Evolutionary conservation across 2,113 vertebrate genomes (phyloP), one percentile per base, ranked within the genome.

Genomic region (Trachemys scripta): DNA sequence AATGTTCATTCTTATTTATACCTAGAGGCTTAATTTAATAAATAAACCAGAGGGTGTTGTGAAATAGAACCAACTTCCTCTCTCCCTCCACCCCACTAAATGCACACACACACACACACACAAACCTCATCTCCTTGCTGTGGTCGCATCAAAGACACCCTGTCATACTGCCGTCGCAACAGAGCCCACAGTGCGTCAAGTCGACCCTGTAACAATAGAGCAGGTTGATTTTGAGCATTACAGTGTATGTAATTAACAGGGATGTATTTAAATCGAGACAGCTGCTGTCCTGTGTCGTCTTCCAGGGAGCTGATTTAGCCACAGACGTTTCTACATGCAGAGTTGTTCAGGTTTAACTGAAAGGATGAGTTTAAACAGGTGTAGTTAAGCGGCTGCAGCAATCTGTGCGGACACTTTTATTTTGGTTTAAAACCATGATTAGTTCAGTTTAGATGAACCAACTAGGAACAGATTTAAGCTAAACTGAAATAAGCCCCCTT

Each of bases 121-220:
- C 98, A 90, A 98, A 99, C 99, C 99, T 99, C 98, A 59, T 99
- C 99, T 95, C 98, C 98, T 95, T 98, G 96, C 80, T 99, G 99
- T 5, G 99, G 99, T 65, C 99, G 97, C 99, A 99, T 99, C 96
- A 99, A 91, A n/a, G 99, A 99, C 29, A 99, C 99, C 50, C 99
- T 96, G 97, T 99, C 98, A 1, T 99, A 99, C 96, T 99, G 99
- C 7, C 98, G 96, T 56, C 98, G 81, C 82, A 99, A 65, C 96
- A 99, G 95, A 24, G 99, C 99, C 99, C 99, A 99, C 92, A 99
- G 92, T 0, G 99, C 99, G 1, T 99, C 99, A 0, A 99, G 98
- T 42, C 99, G 99, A 87, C 99, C 99, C 99, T 99, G 97, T 4
- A 10, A 80, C 45, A 57, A 90, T 83, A 96, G 29, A 91, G 78